Base-by-base conservation (phyloP, 1,140 invertebrate species). In the Atta texana region DNA sequence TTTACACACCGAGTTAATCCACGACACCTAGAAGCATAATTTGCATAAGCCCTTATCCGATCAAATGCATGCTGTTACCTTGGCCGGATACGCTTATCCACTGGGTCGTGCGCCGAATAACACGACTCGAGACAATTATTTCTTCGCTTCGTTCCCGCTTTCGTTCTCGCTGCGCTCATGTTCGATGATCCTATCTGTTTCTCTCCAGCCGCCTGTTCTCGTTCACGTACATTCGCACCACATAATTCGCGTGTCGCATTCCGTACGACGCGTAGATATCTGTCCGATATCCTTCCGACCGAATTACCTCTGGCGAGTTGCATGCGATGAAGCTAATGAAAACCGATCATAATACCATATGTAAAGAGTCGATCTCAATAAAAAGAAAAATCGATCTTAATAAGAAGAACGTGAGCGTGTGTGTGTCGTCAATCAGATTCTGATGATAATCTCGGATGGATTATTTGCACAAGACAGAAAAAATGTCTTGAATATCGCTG, bases 41-140 rank as follows among this genome's bases (percentile, higher is more conserved):
- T 88, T 86, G 76, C 87, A 88, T 88, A 88, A 88, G 85, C 76
- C 51, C 71, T 72, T 80, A 66, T 66, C 68, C 85, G 85, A 88
- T 86, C 59, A 69, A 55, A 69, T n/a, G 71, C 72, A 51, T 63
- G 87, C 69, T 69, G 61, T 87, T 88, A 88, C 53, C 24, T 49
- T 44, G 59, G 49, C 87, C 55, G 64, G 63, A 81, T 61, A 61
- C 64, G 64, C 44, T 86, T 86, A 71, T 61, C 34, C 53, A 51
- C 10, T 49, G 80, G 80, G 68, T 82, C 68, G 68, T 59, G 55
- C 80, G 68, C 68, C 69, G 55, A 82, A 82, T 74, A 82, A 82
- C 68, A 74, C 68, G 55, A 24, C 61, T 55, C 84, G 51, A 72
- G 66, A 85, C 66, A 76, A 85, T 76, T 88, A 85, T 88, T 86